These are phyloP conservation scores for Perodicticus potto DNA, from an alignment of 2,797 vertebrate genomes.

Conservation along the genomic window DNA sequence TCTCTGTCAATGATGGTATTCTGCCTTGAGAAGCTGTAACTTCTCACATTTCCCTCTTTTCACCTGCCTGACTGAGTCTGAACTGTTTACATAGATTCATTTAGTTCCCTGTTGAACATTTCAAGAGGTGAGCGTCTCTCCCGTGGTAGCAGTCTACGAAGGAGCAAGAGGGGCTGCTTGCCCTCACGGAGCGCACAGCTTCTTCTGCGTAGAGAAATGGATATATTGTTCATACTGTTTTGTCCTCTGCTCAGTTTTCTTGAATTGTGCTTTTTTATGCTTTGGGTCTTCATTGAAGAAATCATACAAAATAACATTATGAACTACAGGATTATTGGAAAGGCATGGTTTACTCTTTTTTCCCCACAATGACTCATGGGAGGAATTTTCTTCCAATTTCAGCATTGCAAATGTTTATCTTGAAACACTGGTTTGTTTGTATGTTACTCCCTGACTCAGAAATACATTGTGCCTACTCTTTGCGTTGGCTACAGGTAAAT, in stretches of 20 bases:
- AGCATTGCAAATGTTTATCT: background rate
- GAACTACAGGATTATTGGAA: conserved; percentile 51
- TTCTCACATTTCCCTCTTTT: conserved; percentile 56
- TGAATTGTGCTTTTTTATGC: background rate
- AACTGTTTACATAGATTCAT: background rate
- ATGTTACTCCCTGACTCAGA: background rate
- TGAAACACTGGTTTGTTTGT: conserved; percentile 22
- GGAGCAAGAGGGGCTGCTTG: background rate
- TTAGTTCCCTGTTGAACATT: background rate
- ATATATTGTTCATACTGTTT: background rate
- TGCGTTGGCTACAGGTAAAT: background rate
- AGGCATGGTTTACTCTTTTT: background rate
- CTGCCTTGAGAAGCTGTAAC: conserved; percentile 48
- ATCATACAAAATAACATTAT: background rate
- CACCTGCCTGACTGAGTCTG: background rate
- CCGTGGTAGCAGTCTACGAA: background rate
- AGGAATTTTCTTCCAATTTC: conserved; percentile 9
- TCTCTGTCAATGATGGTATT: conserved; percentile 10
- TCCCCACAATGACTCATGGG: background rate
- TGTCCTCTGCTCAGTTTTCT: background rate
- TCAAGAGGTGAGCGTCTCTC: background rate
- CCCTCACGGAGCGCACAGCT: background rate
- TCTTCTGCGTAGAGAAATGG: background rate
- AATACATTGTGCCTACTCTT: background rate
- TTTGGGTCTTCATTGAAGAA: conserved; percentile 40